Evolutionary conservation across 2,113 vertebrate species (phyloP), one percentile per base, ranked within the genome.

Genomic region (Prietella phreatophila): DNA sequence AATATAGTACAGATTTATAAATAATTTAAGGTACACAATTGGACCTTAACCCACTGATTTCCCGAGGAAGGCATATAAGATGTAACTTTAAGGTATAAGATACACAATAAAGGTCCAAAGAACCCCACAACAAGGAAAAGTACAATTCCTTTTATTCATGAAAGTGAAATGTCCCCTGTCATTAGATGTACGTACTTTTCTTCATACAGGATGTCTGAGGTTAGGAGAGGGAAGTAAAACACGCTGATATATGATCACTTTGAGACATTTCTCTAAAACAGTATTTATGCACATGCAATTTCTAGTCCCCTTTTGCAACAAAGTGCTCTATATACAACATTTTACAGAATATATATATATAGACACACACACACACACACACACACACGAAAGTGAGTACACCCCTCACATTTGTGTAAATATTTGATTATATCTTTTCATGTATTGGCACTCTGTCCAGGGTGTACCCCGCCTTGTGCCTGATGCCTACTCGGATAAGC

Each of bases 201-300:
- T 33, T 73, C 25, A 22, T 50, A 20, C 50, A 73, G 80, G 80
- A 83, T 83, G 80, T 42, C 36, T 58, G 50, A 25, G 19, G 25
- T 55, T 30, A 56, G 11, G 33, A 83, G 25, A 39, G 56, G 60
- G 90, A 90, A 90, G 55, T 89, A 89, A 90, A 89, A 89, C 53
- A 22, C n/a, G 53, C 63, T 47, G 79, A 82, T 60, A 39, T 82
- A 13, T 60, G 33, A 58, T 56, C 1, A 17, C 73, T 71, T n/a
- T 60, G 14, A 69, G n/a, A 82, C 33, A 1, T 63, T 69, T 73
- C 73, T 50, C 22, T 50, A 25, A 36, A 2, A 14, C 27, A 65
- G 25, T 69, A 39, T 50, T 47, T 27, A 39, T 39, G 19, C 36
- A 36, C n/a, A 56, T 19, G 3, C 15, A 58, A 36, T 5, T 58